Evolutionary conservation across 1,140 invertebrate species (phyloP).

Genomic region (Caenorhabditis briggsae): DNA sequence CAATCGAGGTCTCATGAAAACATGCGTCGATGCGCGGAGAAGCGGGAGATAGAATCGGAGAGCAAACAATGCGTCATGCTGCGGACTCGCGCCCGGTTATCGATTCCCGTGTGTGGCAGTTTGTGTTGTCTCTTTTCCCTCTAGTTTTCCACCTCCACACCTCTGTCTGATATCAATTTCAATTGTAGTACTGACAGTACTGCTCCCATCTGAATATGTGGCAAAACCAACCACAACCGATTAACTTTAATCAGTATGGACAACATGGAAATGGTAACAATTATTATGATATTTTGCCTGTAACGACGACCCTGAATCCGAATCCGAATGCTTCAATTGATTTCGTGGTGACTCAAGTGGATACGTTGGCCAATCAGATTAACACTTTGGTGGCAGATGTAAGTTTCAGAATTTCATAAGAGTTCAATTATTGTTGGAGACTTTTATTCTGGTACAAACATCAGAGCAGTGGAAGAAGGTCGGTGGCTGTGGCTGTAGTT

Average conservation of each 20-base stretch:
- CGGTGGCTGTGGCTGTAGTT: too few relatives aligned
- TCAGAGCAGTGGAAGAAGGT: too few relatives aligned
- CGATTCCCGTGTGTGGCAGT: neutral
- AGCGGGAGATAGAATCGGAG: neutral
- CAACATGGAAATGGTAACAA: neutral
- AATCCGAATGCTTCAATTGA: conserved; percentile 62
- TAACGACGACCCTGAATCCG: neutral
- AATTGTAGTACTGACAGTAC: neutral
- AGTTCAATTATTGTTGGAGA: too few relatives aligned
- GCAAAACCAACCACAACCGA: conserved; percentile 18
- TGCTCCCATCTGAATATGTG: neutral
- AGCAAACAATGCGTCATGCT: conserved; percentile 54
- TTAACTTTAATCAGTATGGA: conserved; percentile 3
- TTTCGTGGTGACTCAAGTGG: conserved; percentile 61
- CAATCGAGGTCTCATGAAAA: neutral
- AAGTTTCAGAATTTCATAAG: neutral
- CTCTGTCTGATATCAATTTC: neutral
- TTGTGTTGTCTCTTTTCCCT: neutral
- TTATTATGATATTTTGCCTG: neutral
- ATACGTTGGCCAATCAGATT: conserved; percentile 53
- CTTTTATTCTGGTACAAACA: too few relatives aligned
- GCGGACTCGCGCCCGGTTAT: conserved; percentile 30
- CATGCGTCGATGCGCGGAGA: conserved; percentile 26
- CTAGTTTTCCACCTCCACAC: neutral
- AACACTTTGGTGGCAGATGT: conserved; percentile 56